phyloP scores from a whole-genome alignment of 2,797 vertebrate species.

The Echiichthys vipera region DNA sequence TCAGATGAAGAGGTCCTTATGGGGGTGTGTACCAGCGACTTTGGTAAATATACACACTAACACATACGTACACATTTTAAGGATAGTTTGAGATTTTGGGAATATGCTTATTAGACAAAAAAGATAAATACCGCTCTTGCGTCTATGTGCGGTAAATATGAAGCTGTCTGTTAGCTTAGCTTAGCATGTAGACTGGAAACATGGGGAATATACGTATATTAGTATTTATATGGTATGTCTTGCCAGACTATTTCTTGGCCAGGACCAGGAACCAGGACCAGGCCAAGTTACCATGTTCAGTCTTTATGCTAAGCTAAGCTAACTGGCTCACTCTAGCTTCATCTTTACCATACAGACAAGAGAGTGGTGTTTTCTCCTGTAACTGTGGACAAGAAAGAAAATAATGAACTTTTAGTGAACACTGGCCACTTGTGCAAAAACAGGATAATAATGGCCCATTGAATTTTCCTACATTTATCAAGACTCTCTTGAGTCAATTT shows the following conservation, averaged over 20 bases:
- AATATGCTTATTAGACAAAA: background rate
- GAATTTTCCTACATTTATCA: background rate
- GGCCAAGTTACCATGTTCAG: background rate
- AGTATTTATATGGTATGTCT: too few species aligned
- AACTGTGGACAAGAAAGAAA: background rate
- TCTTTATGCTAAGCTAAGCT: slow-evolving; percentile 7
- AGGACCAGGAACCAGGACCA: background rate
- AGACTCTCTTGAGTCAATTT: too few species aligned
- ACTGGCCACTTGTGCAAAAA: background rate
- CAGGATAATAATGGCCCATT: background rate
- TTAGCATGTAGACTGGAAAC: background rate
- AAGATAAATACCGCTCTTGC: background rate
- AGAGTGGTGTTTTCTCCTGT: background rate
- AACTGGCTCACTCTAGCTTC: background rate
- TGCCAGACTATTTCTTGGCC: background rate
- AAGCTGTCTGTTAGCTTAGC: background rate
- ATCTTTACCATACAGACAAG: background rate
- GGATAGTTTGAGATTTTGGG: background rate
- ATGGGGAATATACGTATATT: too few species aligned
- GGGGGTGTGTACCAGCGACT: slow-evolving; percentile 94
- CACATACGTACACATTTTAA: background rate
- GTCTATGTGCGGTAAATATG: background rate
- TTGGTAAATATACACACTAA: slow-evolving; percentile 85
- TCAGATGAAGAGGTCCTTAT: slow-evolving; percentile 92
- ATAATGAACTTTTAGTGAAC: background rate